A percentile compares a stretch with the other conserved stretches of the same genome.
Evolutionary conservation across 2,888 invertebrate species (phyloP).

Genomic region (Arge pagana): DNA sequence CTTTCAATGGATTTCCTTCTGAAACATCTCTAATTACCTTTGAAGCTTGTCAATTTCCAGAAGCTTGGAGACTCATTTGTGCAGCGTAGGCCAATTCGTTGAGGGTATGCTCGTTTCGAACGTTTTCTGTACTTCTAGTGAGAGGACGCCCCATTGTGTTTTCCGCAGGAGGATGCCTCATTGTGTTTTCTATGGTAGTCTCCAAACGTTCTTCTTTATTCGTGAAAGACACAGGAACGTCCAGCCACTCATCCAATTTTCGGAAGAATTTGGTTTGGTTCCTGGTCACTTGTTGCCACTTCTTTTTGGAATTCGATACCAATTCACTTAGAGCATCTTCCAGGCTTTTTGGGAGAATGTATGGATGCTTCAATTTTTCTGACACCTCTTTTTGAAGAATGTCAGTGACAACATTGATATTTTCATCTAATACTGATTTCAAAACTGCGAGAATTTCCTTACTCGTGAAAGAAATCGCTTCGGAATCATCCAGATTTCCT

Average conservation of each 20-base stretch:
- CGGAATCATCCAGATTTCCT: neutral
- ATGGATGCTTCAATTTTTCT: neutral
- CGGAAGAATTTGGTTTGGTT: neutral
- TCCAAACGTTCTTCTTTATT: constrained; percentile 15
- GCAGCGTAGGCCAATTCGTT: constrained; percentile 28
- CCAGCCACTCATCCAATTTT: constrained; percentile 11
- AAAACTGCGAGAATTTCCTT: neutral
- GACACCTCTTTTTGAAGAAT: neutral
- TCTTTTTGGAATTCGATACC: constrained; percentile 1
- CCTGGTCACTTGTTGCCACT: constrained; percentile 10
- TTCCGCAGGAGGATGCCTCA: constrained; percentile 29
- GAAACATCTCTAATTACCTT: constrained; percentile 30
- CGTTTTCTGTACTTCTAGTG: constrained; percentile 25
- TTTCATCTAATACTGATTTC: constrained; percentile 2
- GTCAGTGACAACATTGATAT: constrained; percentile 3
- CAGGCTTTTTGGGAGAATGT: neutral
- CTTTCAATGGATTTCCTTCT: constrained; percentile 28
- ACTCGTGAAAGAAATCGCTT: constrained; percentile 1
- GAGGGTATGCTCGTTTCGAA: constrained; percentile 19
- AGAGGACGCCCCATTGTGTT: constrained; percentile 30
- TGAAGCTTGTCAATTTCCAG: constrained; percentile 30
- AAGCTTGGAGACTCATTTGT: constrained; percentile 32
- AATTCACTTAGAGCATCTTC: constrained; percentile 6
- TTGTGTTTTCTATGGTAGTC: constrained; percentile 19
- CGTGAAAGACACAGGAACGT: constrained; percentile 6